These are phyloP conservation scores for Patella ulyssiponensis DNA, from an alignment of 2,888 invertebrate species.

Conservation along the genomic window DNA sequence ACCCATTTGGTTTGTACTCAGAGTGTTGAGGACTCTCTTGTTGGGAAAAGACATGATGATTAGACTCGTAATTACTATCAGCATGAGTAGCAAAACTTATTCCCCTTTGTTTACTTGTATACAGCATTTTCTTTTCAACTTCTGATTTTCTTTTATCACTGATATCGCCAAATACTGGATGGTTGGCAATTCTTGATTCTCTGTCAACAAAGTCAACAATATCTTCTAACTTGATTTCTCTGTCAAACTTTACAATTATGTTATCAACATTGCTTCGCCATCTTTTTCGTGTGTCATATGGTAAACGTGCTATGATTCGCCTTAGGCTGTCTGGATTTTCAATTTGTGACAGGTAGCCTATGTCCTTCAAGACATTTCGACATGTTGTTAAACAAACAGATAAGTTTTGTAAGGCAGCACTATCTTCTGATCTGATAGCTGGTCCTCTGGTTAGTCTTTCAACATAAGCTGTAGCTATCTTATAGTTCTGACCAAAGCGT, in stretches of 20 bases:
- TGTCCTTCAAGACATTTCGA: neutral
- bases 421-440: neutral
- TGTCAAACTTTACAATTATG: neutral
- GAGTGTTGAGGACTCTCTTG: neutral
- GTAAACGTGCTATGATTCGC: neutral
- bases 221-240: neutral
- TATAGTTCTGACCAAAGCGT: neutral
- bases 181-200: neutral
- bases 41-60: no score
- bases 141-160: no score
- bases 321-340: neutral
- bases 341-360: neutral
- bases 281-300: neutral
- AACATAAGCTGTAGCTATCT: neutral
- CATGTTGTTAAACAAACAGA: neutral
- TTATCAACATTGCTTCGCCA: neutral
- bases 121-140: no score
- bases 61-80: no score
- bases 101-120: no score
- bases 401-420: neutral
- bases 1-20: neutral
- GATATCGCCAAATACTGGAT: neutral
- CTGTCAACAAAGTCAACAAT: neutral
- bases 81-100: no score
- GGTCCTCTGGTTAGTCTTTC: neutral